Evolutionary conservation across 2,797 vertebrate genomes (phyloP).

Genomic region (Vireo griseus): DNA sequence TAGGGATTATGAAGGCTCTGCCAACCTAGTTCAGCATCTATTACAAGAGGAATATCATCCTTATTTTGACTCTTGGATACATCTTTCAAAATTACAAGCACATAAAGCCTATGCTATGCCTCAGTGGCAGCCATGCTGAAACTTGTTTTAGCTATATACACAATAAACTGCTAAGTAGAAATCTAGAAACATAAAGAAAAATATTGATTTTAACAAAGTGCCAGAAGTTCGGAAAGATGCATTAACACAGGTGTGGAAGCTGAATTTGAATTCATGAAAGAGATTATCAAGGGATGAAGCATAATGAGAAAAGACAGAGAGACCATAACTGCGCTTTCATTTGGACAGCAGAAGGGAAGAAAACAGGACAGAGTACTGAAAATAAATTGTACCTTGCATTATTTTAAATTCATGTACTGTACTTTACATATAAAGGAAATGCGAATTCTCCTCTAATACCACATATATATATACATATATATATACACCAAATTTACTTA

Average conservation of each 20-base stretch:
- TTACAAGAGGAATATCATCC: background rate
- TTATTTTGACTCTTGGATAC: background rate
- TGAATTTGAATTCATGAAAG: background rate
- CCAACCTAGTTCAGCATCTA: background rate
- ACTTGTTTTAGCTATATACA: background rate
- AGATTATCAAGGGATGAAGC: background rate
- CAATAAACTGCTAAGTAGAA: background rate
- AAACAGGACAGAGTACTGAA: background rate
- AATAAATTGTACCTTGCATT: background rate
- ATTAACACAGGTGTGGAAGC: background rate
- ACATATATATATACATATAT: too few species aligned
- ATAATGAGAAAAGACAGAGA: background rate
- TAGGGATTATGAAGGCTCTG: background rate
- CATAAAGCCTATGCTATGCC: background rate
- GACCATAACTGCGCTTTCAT: background rate
- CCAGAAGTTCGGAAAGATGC: background rate
- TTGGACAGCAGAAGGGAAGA: background rate
- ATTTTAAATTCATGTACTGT: background rate
- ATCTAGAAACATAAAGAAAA: background rate
- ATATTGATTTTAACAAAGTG: background rate
- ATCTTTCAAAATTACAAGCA: background rate
- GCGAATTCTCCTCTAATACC: background rate
- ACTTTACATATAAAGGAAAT: background rate
- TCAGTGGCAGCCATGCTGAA: fast-evolving
- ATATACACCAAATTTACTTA: background rate